Conservation (phyloP, 2,113 vertebrate species). For the Amblyopsis rosae region DNA sequence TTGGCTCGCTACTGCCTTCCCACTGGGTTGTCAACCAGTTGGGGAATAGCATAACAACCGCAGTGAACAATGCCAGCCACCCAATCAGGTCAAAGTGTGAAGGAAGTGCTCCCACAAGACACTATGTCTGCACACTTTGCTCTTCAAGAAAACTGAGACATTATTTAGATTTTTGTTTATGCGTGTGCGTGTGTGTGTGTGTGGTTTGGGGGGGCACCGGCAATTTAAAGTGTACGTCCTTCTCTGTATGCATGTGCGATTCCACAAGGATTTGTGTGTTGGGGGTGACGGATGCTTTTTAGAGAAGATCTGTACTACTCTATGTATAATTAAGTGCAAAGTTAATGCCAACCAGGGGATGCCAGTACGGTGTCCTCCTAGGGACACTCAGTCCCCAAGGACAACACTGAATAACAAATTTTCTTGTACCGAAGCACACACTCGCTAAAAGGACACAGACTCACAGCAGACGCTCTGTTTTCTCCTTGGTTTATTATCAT, state of each 20-base stretch:
- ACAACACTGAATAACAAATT: slow-evolving; percentile 53
- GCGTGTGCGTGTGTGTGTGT: slow-evolving; percentile 8
- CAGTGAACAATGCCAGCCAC: slow-evolving; percentile 36
- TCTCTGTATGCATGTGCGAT: slow-evolving; percentile 25
- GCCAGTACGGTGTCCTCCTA: slow-evolving; percentile 48
- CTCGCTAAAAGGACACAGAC: neutral
- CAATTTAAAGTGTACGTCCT: slow-evolving; percentile 3
- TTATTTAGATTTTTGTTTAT: slow-evolving; percentile 45
- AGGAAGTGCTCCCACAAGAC: slow-evolving; percentile 64
- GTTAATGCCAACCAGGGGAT: slow-evolving; percentile 49
- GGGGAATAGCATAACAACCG: slow-evolving; percentile 58
- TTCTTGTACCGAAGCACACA: neutral
- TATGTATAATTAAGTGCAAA: slow-evolving; percentile 48
- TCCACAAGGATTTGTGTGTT: slow-evolving; percentile 40
- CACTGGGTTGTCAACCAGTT: slow-evolving; percentile 56
- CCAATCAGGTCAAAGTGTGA: slow-evolving; percentile 70
- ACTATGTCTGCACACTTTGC: slow-evolving; percentile 38
- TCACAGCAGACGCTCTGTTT: slow-evolving; percentile 37
- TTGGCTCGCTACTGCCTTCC: slow-evolving; percentile 57
- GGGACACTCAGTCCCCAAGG: slow-evolving; percentile 47
- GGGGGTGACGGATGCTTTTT: slow-evolving; percentile 33
- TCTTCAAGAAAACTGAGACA: slow-evolving; percentile 46
- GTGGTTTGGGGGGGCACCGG: neutral
- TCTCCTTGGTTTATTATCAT: slow-evolving; percentile 47
- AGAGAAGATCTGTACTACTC: slow-evolving; percentile 39